Percentiles rank a stretch among this genome's conserved stretches.
Conservation (phyloP, 2,888 invertebrate genomes). For the Acheta domesticus region DNA sequence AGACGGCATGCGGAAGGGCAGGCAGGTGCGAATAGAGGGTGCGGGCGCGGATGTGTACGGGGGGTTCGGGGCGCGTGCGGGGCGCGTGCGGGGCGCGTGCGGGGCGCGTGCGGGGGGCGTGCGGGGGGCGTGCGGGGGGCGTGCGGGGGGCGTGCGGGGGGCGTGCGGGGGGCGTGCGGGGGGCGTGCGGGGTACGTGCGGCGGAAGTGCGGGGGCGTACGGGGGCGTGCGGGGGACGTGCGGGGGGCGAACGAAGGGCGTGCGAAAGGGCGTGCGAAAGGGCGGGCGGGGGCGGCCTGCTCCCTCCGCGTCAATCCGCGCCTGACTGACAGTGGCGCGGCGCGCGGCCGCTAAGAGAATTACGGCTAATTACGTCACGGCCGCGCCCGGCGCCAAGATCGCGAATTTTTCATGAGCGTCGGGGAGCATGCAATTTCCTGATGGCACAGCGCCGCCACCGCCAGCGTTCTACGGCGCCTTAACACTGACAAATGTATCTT, state of each 20-base stretch:
- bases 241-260: too few relatives aligned
- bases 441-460: background rate
- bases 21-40: background rate
- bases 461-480: background rate
- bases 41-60: background rate
- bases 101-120: background rate
- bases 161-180: background rate
- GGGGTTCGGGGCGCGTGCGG: background rate
- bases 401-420: conserved; percentile 33
- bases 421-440: background rate
- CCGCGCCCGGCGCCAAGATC: conserved; percentile 29
- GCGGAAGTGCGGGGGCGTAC: too few relatives aligned
- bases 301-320: conserved; percentile 27
- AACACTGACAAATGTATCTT: conserved; percentile 18
- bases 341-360: conserved; percentile 28
- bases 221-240: background rate
- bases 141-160: too few relatives aligned
- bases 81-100: too few relatives aligned
- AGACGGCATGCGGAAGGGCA: too few relatives aligned
- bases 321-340: conserved; percentile 23
- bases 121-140: too few relatives aligned
- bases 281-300: background rate
- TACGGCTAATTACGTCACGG: conserved; percentile 34
- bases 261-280: background rate
- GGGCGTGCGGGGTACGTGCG: background rate